Evolutionary conservation across 1,140 invertebrate species (phyloP), one percentile per base, ranked within the genome.

Genomic region (Zeugodacus cucurbitae): DNA sequence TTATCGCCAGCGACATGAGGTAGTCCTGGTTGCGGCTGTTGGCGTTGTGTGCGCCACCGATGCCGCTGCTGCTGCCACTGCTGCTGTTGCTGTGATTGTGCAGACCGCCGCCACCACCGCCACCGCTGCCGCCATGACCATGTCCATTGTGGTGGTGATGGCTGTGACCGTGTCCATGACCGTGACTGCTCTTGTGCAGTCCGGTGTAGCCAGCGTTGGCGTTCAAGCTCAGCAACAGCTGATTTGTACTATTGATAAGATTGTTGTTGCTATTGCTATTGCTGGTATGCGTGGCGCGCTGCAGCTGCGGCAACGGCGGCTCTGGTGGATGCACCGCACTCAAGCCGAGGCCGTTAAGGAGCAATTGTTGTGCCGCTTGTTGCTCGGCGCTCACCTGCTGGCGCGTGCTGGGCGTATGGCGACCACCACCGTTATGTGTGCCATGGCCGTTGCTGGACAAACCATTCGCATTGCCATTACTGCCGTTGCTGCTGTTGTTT

Each of bases 331-430:
- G 89, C 10, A 93, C 92, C 0, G 92, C 92, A 34, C 91, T 92
- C 54, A 93, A 34, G 0, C 92, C 92, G 0, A 93, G 82, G 4
- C 91, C 91, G 29, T 91, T 93, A 0, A 93, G 87, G 6, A 93
- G 78, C 88, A 91, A 58, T 70, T 93, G 92, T 57, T 92, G 91
- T 11, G 92, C 89, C 44, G 90, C 88, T 87, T 92, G 91, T 70
- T 92, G 91, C 87, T 93, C 92, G 22, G 91, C 89, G 0, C 91
- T 91, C 0, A 90, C 90, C 11, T 91, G 88, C 20, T 87, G 87
- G 20, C 32, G 54, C 29, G 64, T 85, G 37, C 41, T 89, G n/a
- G 74, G 29, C 44, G 88, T 26, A 3, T 48, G 44, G 11, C n/a
- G n/a, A 29, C 86, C 88, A 70, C n/a, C 48, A 54, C 88, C 88